Percentiles rank a stretch among this genome's conserved stretches.
Conservation (phyloP, 30 jellyfish, hydroid and myxozoan species). For the Pseudorhiza aurosa region DNA sequence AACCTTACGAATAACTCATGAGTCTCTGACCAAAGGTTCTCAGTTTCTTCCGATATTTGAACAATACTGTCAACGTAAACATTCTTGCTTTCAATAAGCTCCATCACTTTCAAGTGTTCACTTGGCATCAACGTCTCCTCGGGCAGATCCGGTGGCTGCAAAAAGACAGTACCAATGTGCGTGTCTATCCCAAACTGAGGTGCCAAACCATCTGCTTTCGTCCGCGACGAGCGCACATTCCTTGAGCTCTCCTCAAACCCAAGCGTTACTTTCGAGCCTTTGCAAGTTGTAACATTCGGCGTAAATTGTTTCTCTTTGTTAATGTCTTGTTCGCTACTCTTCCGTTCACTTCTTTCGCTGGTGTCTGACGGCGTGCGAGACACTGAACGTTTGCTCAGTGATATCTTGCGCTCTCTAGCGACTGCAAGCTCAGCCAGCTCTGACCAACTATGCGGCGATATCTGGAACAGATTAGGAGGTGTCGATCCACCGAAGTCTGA, state of each 20-base stretch:
- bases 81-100: slow-evolving; percentile 14
- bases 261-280: slow-evolving; percentile 62
- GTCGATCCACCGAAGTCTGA: slow-evolving; percentile 77
- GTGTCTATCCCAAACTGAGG: slow-evolving; percentile 52
- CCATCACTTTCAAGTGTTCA: slow-evolving; percentile 70
- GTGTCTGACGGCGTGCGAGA: slow-evolving; percentile 71
- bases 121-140: slow-evolving; percentile 72
- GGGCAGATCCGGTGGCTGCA: slow-evolving; percentile 77
- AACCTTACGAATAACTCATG: slow-evolving; percentile 17
- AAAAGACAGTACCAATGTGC: slow-evolving; percentile 53
- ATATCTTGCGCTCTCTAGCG: slow-evolving; percentile 63
- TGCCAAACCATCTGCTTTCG: neutral
- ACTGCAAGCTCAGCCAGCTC: slow-evolving; percentile 62
- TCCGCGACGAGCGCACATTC: neutral
- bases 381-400: slow-evolving; percentile 48
- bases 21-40: slow-evolving; percentile 53
- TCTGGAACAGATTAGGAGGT: slow-evolving; percentile 86
- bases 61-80: slow-evolving; percentile 33
- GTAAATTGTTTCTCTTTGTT: neutral
- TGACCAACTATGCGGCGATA: slow-evolving; percentile 77
- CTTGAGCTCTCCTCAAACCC: slow-evolving; percentile 55
- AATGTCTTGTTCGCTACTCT: slow-evolving; percentile 1
- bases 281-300: slow-evolving; percentile 67
- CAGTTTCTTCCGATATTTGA: slow-evolving; percentile 35
- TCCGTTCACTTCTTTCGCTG: slow-evolving; percentile 41